Percentiles rank a stretch among this genome's conserved stretches.
Conservation (phyloP, 2,113 vertebrate genomes). For the Bubo blakistoni region DNA sequence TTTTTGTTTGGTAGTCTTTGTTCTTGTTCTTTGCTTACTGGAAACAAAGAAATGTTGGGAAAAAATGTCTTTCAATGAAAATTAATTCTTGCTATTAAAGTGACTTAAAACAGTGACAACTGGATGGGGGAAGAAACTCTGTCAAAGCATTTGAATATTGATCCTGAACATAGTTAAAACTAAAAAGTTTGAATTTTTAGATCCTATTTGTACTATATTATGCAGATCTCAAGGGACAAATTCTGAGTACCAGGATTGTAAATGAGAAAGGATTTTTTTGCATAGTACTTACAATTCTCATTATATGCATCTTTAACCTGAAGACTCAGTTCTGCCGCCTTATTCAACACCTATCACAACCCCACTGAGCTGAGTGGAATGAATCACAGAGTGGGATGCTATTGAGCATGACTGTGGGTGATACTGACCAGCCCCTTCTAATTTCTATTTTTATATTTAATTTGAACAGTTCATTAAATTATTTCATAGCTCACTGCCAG, state of each 20-base stretch:
- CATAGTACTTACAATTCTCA: background rate
- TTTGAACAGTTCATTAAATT: background rate
- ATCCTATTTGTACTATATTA: background rate
- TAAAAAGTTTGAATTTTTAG: background rate
- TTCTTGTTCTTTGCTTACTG: conserved; percentile 52
- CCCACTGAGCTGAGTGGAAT: background rate
- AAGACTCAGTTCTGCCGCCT: background rate
- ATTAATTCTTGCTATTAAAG: conserved; percentile 1
- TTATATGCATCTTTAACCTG: background rate
- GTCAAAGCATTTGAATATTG: background rate
- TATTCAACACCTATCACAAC: background rate
- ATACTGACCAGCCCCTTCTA: background rate
- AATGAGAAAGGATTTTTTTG: background rate
- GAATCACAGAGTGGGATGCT: rapidly evolving
- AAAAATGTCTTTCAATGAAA: conserved; percentile 19
- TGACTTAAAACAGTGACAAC: background rate
- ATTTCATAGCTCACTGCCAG: background rate
- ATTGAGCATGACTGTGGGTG: background rate
- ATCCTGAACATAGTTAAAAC: background rate
- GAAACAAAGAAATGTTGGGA: conserved; percentile 34
- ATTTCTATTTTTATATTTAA: background rate
- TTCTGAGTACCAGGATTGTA: background rate
- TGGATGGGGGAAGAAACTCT: background rate
- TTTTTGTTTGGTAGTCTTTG: conserved; percentile 70
- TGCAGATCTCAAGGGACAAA: background rate